phyloP scores from a whole-genome alignment of 2,797 vertebrate genomes.

The Clarias laeviceps region DNA sequence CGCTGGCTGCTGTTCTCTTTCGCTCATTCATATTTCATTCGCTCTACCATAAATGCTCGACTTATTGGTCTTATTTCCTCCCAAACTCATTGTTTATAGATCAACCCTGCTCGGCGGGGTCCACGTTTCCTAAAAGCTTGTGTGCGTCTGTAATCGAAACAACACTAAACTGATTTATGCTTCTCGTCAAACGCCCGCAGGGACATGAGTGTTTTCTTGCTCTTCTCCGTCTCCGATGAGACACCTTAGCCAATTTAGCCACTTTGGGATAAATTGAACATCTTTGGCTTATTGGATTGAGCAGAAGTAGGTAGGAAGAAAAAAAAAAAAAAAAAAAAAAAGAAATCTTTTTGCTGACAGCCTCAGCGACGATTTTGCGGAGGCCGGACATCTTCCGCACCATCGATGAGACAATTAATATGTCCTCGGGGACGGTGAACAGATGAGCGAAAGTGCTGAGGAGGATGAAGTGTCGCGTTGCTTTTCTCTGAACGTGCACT shows the following conservation, averaged over 20 bases:
- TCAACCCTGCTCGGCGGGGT: slow-evolving; percentile 50
- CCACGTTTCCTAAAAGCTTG: slow-evolving; percentile 73
- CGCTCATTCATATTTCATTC: slow-evolving; percentile 51
- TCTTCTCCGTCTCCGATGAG: slow-evolving; percentile 18
- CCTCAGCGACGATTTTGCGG: slow-evolving; percentile 34
- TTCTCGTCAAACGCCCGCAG: slow-evolving; percentile 67
- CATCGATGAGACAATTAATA: slow-evolving; percentile 80
- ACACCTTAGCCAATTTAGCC: slow-evolving; percentile 20
- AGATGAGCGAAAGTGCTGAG: slow-evolving; percentile 51
- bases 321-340: background rate
- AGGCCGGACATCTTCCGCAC: slow-evolving; percentile 67
- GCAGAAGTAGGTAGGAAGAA: background rate
- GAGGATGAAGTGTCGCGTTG: slow-evolving; percentile 30
- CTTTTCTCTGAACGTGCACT: background rate
- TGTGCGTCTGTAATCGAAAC: slow-evolving; percentile 72
- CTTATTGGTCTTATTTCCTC: slow-evolving; percentile 58
- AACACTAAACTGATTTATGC: slow-evolving; percentile 71
- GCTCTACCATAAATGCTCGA: slow-evolving; percentile 47
- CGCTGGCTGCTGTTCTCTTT: slow-evolving; percentile 40
- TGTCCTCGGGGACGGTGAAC: slow-evolving; percentile 65
- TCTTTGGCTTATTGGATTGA: slow-evolving; percentile 24
- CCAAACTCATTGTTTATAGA: slow-evolving; percentile 67
- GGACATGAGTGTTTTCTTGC: slow-evolving; percentile 52
- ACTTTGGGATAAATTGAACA: slow-evolving; percentile 35
- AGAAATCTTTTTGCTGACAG: slow-evolving; percentile 21